Evolutionary conservation across 1,140 invertebrate species (phyloP).

Genomic region (Protaetia brevitarsis): DNA sequence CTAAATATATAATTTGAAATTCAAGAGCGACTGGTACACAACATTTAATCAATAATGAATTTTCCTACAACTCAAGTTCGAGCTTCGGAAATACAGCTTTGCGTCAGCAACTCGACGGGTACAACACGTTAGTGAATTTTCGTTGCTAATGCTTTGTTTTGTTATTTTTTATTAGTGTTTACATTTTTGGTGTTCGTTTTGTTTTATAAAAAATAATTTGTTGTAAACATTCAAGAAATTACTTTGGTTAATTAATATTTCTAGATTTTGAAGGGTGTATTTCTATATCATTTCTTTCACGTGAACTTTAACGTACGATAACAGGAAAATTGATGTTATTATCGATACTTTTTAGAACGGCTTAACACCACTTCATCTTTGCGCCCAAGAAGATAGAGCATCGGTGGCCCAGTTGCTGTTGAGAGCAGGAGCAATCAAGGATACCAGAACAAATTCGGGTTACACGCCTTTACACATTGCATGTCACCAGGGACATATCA

Average conservation of each 20-base stretch:
- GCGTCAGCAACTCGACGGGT: background rate
- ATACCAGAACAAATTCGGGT: constrained; percentile 84
- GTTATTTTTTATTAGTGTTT: no score
- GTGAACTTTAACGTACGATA: no score
- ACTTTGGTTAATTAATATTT: no score
- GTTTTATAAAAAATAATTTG: no score
- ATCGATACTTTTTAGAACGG: constrained; percentile 73
- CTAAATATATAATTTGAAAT: constrained; percentile 12
- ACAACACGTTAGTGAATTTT: constrained; percentile 4
- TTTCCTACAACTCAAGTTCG: background rate
- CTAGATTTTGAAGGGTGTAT: no score
- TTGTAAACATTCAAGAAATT: no score
- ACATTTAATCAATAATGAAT: constrained; percentile 11
- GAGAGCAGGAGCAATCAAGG: constrained; percentile 76
- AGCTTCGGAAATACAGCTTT: background rate
- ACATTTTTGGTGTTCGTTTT: no score
- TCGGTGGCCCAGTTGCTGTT: constrained; percentile 81
- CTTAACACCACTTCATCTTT: constrained; percentile 85
- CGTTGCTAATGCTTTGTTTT: no score
- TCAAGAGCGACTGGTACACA: constrained; percentile 11
- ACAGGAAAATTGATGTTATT: no score
- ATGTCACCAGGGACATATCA: constrained; percentile 93
- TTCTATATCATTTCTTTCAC: no score
- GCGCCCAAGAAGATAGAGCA: constrained; percentile 89
- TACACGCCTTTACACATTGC: constrained; percentile 97